These are phyloP conservation scores for Myrmecobius fasciatus DNA, from an alignment of 2,113 vertebrate genomes.

Conservation along the genomic window DNA sequence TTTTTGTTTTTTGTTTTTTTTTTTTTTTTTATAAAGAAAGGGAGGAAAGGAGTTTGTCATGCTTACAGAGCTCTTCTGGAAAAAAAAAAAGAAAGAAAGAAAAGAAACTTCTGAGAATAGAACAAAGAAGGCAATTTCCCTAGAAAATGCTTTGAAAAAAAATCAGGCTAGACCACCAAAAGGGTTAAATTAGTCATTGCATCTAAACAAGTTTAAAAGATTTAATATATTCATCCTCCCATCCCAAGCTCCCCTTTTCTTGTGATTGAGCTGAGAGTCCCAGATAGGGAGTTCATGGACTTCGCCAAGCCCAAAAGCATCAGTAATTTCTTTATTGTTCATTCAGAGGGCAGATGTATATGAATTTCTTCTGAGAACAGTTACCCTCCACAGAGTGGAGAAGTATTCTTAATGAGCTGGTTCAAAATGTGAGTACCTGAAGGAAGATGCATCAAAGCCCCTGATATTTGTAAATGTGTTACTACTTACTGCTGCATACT, in stretches of 20 bases:
- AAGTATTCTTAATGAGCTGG: conserved; percentile 55
- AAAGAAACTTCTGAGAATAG: conserved; percentile 13
- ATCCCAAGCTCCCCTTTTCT: conserved; percentile 45
- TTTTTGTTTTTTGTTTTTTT: too few species aligned
- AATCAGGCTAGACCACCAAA: conserved; percentile 26
- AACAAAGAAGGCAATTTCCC: conserved; percentile 46
- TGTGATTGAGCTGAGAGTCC: conserved; percentile 69
- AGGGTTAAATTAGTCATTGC: conserved; percentile 47
- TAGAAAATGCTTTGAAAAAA: not conserved
- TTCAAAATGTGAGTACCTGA: conserved; percentile 14
- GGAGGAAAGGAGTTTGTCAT: not conserved
- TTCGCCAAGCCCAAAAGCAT: conserved; percentile 59
- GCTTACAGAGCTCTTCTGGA: conserved; percentile 36
- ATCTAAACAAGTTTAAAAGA: conserved; percentile 45
- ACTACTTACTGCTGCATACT: conserved; percentile 16
- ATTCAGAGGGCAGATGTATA: conserved; percentile 46
- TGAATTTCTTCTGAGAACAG: conserved; percentile 58
- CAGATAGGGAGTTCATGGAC: conserved; percentile 32
- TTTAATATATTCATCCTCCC: conserved; percentile 46
- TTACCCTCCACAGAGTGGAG: conserved; percentile 19
- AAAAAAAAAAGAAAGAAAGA: not conserved
- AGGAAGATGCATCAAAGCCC: conserved; percentile 34
- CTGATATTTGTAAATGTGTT: conserved; percentile 39
- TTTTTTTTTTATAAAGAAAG: not conserved
- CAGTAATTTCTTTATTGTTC: conserved; percentile 64